Evolutionary conservation across 1,140 invertebrate species (phyloP).

Genomic region (Wiebesia pumilae): DNA sequence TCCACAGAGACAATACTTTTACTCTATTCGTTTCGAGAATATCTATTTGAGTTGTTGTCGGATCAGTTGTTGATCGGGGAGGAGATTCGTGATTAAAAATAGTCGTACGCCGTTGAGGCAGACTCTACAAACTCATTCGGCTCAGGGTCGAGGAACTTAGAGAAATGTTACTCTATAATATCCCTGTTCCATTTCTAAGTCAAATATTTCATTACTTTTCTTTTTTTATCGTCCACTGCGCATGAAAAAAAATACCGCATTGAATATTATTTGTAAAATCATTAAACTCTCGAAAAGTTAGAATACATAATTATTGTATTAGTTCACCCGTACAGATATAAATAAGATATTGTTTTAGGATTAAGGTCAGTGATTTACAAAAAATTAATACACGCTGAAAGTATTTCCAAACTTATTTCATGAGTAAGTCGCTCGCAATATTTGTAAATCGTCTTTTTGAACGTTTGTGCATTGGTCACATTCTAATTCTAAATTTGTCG

Average conservation of each 20-base stretch:
- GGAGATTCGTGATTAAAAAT: background rate
- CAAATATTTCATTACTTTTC: background rate
- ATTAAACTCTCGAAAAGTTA: too few species aligned
- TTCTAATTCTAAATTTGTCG: too few species aligned
- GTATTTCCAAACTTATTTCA: too few species aligned
- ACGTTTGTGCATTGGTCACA: too few species aligned
- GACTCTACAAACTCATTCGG: constrained; percentile 17
- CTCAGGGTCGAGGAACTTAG: constrained; percentile 51
- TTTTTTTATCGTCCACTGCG: background rate
- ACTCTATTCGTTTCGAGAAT: background rate
- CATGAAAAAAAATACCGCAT: background rate
- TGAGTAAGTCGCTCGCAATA: too few species aligned
- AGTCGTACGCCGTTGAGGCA: background rate
- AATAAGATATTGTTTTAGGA: too few species aligned
- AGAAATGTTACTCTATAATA: constrained; percentile 12
- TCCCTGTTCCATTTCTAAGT: constrained; percentile 5
- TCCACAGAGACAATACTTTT: background rate
- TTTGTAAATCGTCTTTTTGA: too few species aligned
- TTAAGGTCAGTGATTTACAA: too few species aligned
- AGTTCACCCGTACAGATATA: too few species aligned
- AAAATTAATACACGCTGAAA: too few species aligned
- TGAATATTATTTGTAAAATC: background rate
- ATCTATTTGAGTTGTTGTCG: background rate
- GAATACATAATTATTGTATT: too few species aligned
- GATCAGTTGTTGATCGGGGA: background rate